A percentile compares a stretch with the other conserved stretches of the same genome.
Conservation (phyloP, 1,140 invertebrate genomes). For the Orius insidiosus region DNA sequence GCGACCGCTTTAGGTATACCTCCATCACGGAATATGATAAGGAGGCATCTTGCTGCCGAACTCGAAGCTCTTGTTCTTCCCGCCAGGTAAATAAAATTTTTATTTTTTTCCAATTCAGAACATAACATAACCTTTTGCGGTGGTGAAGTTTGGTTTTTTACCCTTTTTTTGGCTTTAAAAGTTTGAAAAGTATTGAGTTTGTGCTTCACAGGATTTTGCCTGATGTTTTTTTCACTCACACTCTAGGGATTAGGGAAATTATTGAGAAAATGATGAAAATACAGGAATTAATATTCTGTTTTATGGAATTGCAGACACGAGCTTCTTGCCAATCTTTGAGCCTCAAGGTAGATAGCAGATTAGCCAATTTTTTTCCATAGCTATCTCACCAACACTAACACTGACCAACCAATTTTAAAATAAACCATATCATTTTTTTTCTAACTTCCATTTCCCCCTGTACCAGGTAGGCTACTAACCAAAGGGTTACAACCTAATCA, state of each 20-base stretch:
- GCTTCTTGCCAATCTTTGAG: constrained; percentile 17
- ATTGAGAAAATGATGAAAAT: too few species aligned
- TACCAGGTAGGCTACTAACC: too few species aligned
- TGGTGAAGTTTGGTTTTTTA: background rate
- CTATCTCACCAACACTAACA: constrained; percentile 16
- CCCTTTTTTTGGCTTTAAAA: too few species aligned
- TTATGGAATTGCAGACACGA: constrained; percentile 16
- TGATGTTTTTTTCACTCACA: too few species aligned
- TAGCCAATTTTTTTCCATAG: constrained; percentile 12
- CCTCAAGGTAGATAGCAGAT: constrained; percentile 16
- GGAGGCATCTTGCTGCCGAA: constrained; percentile 76
- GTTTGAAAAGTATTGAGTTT: too few species aligned
- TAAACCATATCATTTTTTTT: background rate
- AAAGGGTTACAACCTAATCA: too few species aligned
- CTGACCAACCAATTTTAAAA: constrained; percentile 9
- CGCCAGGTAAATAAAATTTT: constrained; percentile 52
- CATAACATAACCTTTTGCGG: background rate
- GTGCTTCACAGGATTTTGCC: too few species aligned
- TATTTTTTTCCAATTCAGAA: background rate
- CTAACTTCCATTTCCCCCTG: too few species aligned
- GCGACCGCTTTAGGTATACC: constrained; percentile 83
- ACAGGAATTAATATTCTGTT: constrained; percentile 6
- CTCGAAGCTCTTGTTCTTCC: constrained; percentile 76
- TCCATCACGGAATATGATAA: constrained; percentile 80
- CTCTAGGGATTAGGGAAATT: too few species aligned